Conservation (phyloP, 2,797 vertebrate genomes). For the Coccyzus lansbergi region DNA sequence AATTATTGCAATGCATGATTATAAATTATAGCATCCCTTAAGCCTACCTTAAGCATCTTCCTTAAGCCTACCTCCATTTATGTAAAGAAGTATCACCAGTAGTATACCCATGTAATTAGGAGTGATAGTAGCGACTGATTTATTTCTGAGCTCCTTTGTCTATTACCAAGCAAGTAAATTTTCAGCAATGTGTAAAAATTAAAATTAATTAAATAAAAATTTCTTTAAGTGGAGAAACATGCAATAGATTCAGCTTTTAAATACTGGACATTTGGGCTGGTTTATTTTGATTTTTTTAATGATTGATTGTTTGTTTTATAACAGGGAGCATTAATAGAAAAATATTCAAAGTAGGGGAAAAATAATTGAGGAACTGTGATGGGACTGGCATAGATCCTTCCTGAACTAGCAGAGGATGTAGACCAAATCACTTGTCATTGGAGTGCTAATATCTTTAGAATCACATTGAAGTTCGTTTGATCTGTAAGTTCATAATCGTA, state of each 20-base stretch:
- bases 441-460: neutral
- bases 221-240: neutral
- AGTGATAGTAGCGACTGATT: neutral
- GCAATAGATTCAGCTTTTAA: neutral
- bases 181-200: neutral
- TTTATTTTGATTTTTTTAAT: neutral
- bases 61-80: neutral
- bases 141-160: neutral
- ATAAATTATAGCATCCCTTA: neutral
- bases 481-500: neutral
- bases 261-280: neutral
- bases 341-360: neutral
- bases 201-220: neutral
- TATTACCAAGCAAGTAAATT: neutral
- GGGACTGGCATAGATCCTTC: neutral
- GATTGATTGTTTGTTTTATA: neutral
- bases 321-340: neutral
- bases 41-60: no score
- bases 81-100: neutral
- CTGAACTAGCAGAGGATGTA: neutral
- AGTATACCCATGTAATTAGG: neutral
- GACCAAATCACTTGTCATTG: neutral
- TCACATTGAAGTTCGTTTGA: neutral
- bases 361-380: neutral
- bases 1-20: neutral